Evolutionary conservation across 2,113 vertebrate genomes (phyloP), one percentile per base, ranked within the genome.

Genomic region (Pluvianellus socialis): DNA sequence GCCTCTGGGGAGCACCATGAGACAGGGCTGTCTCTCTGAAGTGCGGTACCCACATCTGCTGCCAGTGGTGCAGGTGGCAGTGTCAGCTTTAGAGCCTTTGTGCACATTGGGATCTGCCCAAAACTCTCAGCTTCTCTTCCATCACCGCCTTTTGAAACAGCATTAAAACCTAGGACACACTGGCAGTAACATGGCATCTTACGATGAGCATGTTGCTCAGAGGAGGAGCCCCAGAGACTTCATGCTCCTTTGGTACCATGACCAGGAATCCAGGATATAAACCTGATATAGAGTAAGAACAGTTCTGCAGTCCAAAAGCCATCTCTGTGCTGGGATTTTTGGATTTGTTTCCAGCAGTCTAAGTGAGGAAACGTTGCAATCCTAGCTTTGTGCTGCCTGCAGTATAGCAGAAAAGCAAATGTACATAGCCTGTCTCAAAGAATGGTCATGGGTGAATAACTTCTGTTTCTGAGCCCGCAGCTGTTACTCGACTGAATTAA

Each of bases 21-120:
- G n/a, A 45, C 4, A 1, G 24, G 1, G 4, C 40, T 56, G 14
- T 65, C 14, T 22, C 19, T 77, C n/a, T 2, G 0, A 42, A 71
- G 17, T 28, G 44, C 2, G 1, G 5, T 55, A 16, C 56, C 47
- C 47, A n/a, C 15, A 12, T 85, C 40, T 86, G 42, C 66, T 85
- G 40, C 21, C 33, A 49, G 61, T 65, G 20, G 28, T 82, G 8
- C 49, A 47, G 32, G 23, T 82, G 56, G 10, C 32, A 55, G n/a
- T 71, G 38, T 49, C 3, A 1, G 26, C 7, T 70, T 80, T 47
- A 62, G 42, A 92, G 45, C n/a, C 65, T 77, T 77, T 59, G 56
- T 66, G 45, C 23, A 7, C 47, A 12, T 38, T 65, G 38, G n/a
- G 67, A n/a, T 65, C 67, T 83, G 50, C 30, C 68, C 49, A 63